Conservation (phyloP, 2,797 vertebrate species). For the Nothura maculosa region DNA sequence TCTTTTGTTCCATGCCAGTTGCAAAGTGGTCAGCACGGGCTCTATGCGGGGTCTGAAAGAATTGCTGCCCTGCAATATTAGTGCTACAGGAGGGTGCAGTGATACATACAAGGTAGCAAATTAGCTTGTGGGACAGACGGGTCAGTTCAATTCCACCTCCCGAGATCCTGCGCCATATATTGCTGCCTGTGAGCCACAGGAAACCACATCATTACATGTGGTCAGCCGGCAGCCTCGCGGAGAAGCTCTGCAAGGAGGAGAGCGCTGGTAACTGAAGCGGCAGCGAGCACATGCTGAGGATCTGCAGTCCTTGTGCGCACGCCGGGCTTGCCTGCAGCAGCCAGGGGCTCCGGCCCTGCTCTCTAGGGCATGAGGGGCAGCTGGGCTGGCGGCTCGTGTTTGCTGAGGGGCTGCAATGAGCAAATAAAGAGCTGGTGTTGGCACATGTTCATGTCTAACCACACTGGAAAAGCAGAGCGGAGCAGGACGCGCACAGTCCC, state of each 20-base stretch:
- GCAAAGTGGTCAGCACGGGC: slow-evolving; percentile 63
- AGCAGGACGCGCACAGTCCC: background rate
- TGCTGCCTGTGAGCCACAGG: slow-evolving; percentile 35
- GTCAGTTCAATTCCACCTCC: slow-evolving; percentile 6
- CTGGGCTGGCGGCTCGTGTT: background rate
- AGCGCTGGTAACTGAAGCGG: slow-evolving; percentile 14
- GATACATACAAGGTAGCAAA: background rate
- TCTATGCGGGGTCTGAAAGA: slow-evolving; percentile 57
- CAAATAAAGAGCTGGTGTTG: background rate
- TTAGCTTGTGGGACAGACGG: background rate
- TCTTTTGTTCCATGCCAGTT: slow-evolving; percentile 60
- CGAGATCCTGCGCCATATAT: background rate
- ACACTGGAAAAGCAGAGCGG: background rate
- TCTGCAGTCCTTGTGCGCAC: background rate
- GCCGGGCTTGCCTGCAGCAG: background rate
- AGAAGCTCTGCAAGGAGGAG: slow-evolving; percentile 30
- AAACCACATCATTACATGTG: slow-evolving; percentile 60
- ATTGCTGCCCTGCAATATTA: slow-evolving; percentile 70
- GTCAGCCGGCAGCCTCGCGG: slow-evolving; percentile 64
- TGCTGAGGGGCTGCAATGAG: background rate
- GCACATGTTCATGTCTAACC: background rate
- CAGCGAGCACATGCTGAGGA: background rate
- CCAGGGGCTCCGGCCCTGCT: background rate
- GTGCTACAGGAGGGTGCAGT: background rate
- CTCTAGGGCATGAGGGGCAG: background rate